Base-by-base conservation (phyloP, 2,113 vertebrate species). In the Amblyornis subalaris region DNA sequence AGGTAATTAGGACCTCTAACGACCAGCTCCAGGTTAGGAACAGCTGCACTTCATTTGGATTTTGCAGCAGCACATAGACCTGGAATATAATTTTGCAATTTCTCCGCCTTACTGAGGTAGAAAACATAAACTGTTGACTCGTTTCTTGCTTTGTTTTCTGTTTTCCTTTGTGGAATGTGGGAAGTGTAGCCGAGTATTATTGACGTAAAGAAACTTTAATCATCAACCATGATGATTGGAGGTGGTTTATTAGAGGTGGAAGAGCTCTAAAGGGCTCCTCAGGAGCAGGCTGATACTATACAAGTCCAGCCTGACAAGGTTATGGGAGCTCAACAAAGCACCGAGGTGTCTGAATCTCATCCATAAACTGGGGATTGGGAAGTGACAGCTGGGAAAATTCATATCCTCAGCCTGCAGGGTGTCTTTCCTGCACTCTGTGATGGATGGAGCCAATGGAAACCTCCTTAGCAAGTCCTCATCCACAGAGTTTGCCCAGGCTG, bases 1-100 rank as follows among this genome's bases (percentile, higher is more conserved):
- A 57, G 54, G 86, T 97, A 96, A 96, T 97, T 97, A 97, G 90
- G 84, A 91, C 61, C 92, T 95, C 74, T 89, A 85, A 90, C 66
- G 65, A 48, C 84, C 61, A 95, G 62, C 94, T 90, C 73, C 48
- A 62, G 78, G 90, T 94, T 60, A 77, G 71, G 55, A 94, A 36
- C 48, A 91, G 71, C 71, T 93, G 69, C 66, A 38, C 5, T 91
- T 96, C 87, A 92, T 94, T 88, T 96, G 86, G 94, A 78, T 95
- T 96, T 92, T 17, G 14, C 83, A 82, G 80, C 48, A 96, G 84
- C 71, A 70, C 45, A 80, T 25, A 70, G 38, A 84, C 44, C 77
- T 94, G 60, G 75, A 88, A 88, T 91, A 73, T 73, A 60, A 93
- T 67, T 92, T 71, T 88, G 36, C 87, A 90, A 82, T 77, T 88